These are phyloP conservation scores for Zaprionus lineosus DNA, from an alignment of 2,888 invertebrate genomes.

Conservation along the genomic window DNA sequence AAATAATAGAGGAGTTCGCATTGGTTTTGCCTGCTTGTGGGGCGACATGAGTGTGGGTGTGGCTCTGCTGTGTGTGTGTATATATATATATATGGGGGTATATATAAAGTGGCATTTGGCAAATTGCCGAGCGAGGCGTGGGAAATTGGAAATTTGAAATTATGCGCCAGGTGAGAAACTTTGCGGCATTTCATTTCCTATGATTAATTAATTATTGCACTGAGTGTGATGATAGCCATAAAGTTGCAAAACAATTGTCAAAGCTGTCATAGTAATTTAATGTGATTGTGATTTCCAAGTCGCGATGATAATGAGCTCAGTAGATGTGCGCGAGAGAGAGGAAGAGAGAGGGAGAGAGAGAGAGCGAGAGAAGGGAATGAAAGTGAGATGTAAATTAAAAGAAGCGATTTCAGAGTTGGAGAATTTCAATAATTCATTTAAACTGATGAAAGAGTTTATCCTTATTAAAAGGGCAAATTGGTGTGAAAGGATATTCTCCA, in stretches of 20 bases:
- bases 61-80: background rate
- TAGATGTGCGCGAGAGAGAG: too few species aligned
- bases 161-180: slow-evolving; percentile 67
- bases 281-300: too few species aligned
- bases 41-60: background rate
- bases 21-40: background rate
- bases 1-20: slow-evolving; percentile 53
- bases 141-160: slow-evolving; percentile 69
- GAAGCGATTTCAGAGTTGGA: too few species aligned
- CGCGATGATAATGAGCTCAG: too few species aligned
- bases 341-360: too few species aligned
- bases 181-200: slow-evolving; percentile 76
- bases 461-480: too few species aligned
- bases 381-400: too few species aligned
- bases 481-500: too few species aligned
- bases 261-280: slow-evolving; percentile 16
- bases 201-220: slow-evolving; percentile 69
- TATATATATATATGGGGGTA: too few species aligned
- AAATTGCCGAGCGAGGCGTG: slow-evolving; percentile 64
- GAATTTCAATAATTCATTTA: too few species aligned
- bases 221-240: slow-evolving; percentile 53
- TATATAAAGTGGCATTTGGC: slow-evolving; percentile 53
- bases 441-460: too few species aligned
- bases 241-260: slow-evolving; percentile 16
- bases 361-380: too few species aligned